phyloP scores from a whole-genome alignment of 2,797 vertebrate genomes.

The Uromys caudimaculatus region DNA sequence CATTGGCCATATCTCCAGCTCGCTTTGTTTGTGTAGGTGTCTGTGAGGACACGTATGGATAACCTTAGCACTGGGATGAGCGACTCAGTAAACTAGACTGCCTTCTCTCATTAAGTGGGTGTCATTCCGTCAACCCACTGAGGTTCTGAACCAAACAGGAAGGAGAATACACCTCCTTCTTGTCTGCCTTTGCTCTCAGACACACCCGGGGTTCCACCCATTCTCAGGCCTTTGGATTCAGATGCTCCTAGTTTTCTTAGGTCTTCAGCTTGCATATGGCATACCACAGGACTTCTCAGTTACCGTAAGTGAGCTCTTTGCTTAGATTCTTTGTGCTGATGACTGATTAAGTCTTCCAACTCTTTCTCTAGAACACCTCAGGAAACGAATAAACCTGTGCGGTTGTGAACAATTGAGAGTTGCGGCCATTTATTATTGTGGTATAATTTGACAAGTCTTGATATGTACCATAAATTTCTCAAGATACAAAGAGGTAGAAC shows the following conservation, averaged over 20 bases:
- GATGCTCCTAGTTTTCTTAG: not conserved
- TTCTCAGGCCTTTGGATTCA: not conserved
- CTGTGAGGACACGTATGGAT: not conserved
- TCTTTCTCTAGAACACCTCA: not conserved
- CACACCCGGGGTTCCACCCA: not conserved
- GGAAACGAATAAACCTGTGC: not conserved
- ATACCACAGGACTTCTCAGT: not conserved
- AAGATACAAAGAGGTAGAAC: not conserved
- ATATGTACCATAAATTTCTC: not conserved
- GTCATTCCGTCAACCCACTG: not conserved
- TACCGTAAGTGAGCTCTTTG: not conserved
- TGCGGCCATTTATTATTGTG: not conserved
- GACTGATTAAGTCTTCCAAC: not conserved
- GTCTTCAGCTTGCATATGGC: not conserved
- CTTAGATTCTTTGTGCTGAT: not conserved
- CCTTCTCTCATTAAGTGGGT: not conserved
- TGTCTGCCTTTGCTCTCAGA: not conserved
- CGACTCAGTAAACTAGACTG: not conserved
- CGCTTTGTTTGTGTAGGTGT: not conserved
- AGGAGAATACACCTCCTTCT: not conserved
- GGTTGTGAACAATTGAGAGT: not conserved
- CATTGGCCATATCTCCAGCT: not conserved
- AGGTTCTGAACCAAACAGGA: not conserved
- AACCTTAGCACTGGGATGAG: not conserved
- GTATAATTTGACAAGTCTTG: not conserved